phyloP scores from a whole-genome alignment of 1,140 invertebrate species.

The Hylaeus anthracinus region DNA sequence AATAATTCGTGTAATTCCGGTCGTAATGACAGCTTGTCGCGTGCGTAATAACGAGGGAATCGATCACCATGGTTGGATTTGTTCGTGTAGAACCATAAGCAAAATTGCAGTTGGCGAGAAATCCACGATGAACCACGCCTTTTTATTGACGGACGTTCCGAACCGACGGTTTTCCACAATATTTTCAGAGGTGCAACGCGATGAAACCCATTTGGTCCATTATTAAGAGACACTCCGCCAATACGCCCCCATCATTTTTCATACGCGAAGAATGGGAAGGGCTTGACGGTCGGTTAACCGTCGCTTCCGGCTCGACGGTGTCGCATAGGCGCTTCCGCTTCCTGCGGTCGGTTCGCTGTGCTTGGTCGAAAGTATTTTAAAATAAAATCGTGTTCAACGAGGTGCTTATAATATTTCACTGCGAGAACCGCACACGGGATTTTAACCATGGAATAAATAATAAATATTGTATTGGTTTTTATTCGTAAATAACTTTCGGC shows the following conservation, averaged over 20 bases:
- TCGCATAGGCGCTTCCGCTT: slow-evolving; percentile 65
- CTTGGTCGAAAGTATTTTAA: slow-evolving; percentile 19
- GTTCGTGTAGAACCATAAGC: background rate
- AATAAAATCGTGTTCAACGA: slow-evolving; percentile 7
- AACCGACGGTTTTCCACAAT: slow-evolving; percentile 28
- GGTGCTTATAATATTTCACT: background rate
- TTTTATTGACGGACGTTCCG: slow-evolving; percentile 47
- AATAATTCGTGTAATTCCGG: no score
- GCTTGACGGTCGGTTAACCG: slow-evolving; percentile 72
- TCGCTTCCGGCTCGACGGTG: slow-evolving; percentile 67
- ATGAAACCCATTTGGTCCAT: slow-evolving; percentile 7
- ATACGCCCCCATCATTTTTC: slow-evolving; percentile 64
- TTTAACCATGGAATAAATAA: no score
- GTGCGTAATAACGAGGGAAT: background rate
- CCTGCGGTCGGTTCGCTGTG: slow-evolving; percentile 41
- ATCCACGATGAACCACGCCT: slow-evolving; percentile 30
- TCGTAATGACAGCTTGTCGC: no score
- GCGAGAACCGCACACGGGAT: no score
- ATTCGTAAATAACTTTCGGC: no score
- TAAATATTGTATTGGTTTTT: no score
- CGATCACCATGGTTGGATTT: slow-evolving; percentile 1
- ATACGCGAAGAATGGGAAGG: slow-evolving; percentile 72
- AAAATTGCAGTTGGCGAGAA: slow-evolving; percentile 8
- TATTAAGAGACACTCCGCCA: slow-evolving; percentile 39
- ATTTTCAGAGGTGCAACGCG: slow-evolving; percentile 34